Percentiles rank a stretch among this genome's conserved stretches.
Conservation (phyloP, 2,888 invertebrate species). For the Scaptomyza cyrtandrae region DNA sequence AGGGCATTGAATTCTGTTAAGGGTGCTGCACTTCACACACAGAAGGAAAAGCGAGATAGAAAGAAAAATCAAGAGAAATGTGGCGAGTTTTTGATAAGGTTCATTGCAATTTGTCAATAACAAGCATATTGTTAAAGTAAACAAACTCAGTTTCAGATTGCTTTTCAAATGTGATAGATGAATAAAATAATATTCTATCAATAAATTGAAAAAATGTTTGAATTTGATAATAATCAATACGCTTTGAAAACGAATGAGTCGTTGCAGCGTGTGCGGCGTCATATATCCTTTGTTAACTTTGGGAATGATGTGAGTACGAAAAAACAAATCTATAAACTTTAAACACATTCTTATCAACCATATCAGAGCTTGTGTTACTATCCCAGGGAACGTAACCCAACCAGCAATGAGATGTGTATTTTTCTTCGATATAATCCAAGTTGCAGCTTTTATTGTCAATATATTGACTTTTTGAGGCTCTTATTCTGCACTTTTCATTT, state of each 20-base stretch:
- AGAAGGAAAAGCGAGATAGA: neutral
- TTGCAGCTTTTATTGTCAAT: conserved; percentile 24
- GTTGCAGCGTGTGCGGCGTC: conserved; percentile 23
- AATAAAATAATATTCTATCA: neutral
- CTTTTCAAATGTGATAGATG: neutral
- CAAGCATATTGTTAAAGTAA: neutral
- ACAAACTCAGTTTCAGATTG: neutral
- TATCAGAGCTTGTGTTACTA: conserved; percentile 28
- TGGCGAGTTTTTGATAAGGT: neutral
- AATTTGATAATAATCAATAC: neutral
- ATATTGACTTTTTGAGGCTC: conserved; percentile 22
- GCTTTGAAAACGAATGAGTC: neutral
- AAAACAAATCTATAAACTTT: neutral
- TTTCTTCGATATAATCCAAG: neutral
- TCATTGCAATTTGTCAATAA: neutral
- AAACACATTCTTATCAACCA: neutral
- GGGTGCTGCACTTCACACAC: conserved; percentile 25
- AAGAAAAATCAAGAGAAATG: neutral
- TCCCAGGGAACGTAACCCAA: neutral
- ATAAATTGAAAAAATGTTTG: neutral
- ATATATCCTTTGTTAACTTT: conserved; percentile 10
- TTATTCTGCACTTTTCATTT: conserved; percentile 25
- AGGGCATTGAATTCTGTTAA: conserved; percentile 34
- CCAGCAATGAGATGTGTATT: conserved; percentile 25
- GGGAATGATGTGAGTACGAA: conserved; percentile 22